Evolutionary conservation across 64 coral and sea anemone species (phyloP), one percentile per base, ranked within the genome.

Genomic region (Cladopsammia gracilis): DNA sequence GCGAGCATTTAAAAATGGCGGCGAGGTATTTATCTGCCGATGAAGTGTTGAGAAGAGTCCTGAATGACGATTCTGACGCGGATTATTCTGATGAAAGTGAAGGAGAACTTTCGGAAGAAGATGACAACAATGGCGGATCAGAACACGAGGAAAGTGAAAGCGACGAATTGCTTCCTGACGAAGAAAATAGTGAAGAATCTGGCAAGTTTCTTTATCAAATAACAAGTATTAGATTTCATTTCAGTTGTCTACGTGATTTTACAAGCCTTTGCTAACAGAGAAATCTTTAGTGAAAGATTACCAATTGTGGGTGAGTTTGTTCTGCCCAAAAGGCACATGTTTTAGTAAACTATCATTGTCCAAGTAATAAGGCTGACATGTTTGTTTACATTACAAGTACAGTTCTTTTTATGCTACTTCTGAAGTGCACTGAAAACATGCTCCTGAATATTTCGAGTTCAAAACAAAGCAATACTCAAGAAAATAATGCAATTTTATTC

Each of bases 41-140:
- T 69, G 89, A 91, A 76, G 88, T 81, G 49, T 54, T 90, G 73
- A 75, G 70, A 76, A 91, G 77, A 91, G 64, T 91, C 48, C 16
- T 90, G 45, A 47, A 76, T 57, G 26, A 78, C 75, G 75, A 79
- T 90, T 90, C 88, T 67, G 75, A 90, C 11, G 64, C 59, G 58
- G 62, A 90, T 90, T 90, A 90, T 81, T 81, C 62, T n/a, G 75
- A 80, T 77, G 89, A 90, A 81, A 81, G 89, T 78, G 74, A 90
- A 65, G 58, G 59, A 65, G 42, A 77, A 65, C 10, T 89, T n/a
- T 75, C 57, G 46, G 72, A 76, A 89, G 87, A 89, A 89, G 87
- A 89, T 45, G 48, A 78, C 60, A 56, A 90, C 50, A 66, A 90
- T 78, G 56, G 73, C 25, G 61, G 18, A n/a, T 26, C n/a, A 77